Evolutionary conservation across 2,797 vertebrate species (phyloP).

Genomic region (Paramormyrops hopkinsi): DNA sequence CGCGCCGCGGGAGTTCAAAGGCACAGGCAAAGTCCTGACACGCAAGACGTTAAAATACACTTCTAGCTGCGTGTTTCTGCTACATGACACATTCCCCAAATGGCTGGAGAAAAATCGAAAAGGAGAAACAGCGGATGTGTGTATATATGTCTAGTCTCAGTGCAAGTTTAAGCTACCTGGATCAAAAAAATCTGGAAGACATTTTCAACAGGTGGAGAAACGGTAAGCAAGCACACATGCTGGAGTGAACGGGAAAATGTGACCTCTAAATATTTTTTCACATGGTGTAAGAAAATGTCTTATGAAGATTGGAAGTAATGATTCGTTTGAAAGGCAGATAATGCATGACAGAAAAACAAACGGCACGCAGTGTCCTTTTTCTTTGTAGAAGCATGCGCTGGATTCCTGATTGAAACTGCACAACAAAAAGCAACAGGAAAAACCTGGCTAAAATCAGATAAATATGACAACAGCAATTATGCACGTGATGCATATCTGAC

Average conservation of each 20-base stretch:
- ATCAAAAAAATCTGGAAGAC: slow-evolving; percentile 53
- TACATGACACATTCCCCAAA: slow-evolving; percentile 71
- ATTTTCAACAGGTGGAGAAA: slow-evolving; percentile 78
- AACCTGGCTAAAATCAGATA: background rate
- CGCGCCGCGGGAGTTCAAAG: slow-evolving; percentile 98
- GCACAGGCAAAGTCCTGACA: slow-evolving; percentile 90
- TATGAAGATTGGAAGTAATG: background rate
- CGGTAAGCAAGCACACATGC: slow-evolving; percentile 50
- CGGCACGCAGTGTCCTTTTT: background rate
- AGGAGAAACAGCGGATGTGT: slow-evolving; percentile 62
- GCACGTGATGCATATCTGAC: background rate
- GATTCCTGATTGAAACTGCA: background rate
- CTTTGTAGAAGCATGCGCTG: background rate
- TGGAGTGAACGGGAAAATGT: slow-evolving; percentile 21
- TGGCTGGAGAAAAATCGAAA: slow-evolving; percentile 67
- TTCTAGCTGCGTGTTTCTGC: slow-evolving; percentile 82
- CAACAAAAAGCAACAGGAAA: background rate
- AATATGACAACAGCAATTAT: background rate
- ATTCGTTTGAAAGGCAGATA: background rate
- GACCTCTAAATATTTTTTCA: slow-evolving; percentile 26
- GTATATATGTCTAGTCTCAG: slow-evolving; percentile 52
- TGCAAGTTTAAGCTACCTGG: slow-evolving; percentile 25
- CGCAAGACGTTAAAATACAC: slow-evolving; percentile 92
- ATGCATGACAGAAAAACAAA: slow-evolving; percentile 3
- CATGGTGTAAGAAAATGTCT: slow-evolving; percentile 8